Evolutionary conservation across 2,888 invertebrate species (phyloP), one percentile per base, ranked within the genome.

Genomic region (Busseola fusca): DNA sequence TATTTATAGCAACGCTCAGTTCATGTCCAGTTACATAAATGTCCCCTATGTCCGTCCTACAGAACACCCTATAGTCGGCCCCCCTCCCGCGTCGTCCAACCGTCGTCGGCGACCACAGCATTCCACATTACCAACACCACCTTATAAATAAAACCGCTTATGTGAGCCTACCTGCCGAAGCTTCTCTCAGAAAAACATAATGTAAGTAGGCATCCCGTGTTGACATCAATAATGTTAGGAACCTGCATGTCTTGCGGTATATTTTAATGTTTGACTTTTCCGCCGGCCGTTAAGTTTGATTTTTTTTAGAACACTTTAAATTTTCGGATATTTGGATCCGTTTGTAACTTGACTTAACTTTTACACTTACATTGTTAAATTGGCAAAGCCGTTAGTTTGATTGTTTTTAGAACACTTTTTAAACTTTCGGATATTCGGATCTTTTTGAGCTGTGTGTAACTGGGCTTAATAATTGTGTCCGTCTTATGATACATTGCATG

Each of bases 71-170:
- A 82, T 94, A 91, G 48, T 76, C 64, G 81, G 72, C 77, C 87
- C 90, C 88, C 90, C 89, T 87, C 87, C 83, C 85, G 86, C 86
- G 80, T 82, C 85, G 83, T 82, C 88, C 88, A 88, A 88, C 90
- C 89, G 89, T 86, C 84, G 87, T 86, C 84, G 87, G 84, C 87
- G 87, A 87, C 88, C 91, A 85, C 91, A 90, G 88, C 94, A 95
- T 95, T 95, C 95, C 94, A 91, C 90, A 92, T 93, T 93, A 93
- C 92, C 87, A 91, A 90, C 91, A 91, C 89, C 90, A 89, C 90
- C 91, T 92, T 93, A 93, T 94, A 94, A 94, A 94, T 94, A 94
- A 92, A 92, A 91, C 88, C 90, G 88, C 90, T 91, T 92, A 93
- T 92, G 89, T 91, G 89, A 85, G 81, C 88, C 87, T 93, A 93